These are phyloP conservation scores for Diarsia rubi DNA, from an alignment of 2,888 invertebrate species.

Conservation along the genomic window DNA sequence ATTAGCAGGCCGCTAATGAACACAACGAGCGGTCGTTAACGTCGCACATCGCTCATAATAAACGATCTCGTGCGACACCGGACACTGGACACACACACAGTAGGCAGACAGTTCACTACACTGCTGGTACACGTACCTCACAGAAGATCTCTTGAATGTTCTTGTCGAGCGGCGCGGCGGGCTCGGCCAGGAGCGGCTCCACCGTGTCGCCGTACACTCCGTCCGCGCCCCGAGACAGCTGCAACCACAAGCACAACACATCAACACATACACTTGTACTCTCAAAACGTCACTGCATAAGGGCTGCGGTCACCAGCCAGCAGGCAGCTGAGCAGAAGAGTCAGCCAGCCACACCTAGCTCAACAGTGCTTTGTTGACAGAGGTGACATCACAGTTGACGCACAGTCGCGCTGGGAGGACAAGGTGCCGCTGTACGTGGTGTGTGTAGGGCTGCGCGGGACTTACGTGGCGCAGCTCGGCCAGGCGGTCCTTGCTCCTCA, in stretches of 20 bases:
- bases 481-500: slow-evolving; percentile 86
- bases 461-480: slow-evolving; percentile 85
- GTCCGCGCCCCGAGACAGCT: slow-evolving; percentile 68
- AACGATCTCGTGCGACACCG: slow-evolving; percentile 16
- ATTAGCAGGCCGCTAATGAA: slow-evolving; percentile 60
- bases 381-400: slow-evolving; percentile 48
- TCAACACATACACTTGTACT: not conserved
- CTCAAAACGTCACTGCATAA: not conserved
- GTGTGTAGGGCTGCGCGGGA: slow-evolving; percentile 36
- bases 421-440: not conserved
- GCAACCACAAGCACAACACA: slow-evolving; percentile 45
- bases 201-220: slow-evolving; percentile 76
- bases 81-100: not conserved
- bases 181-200: slow-evolving; percentile 56
- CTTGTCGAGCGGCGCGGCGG: slow-evolving; percentile 45
- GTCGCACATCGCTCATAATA: slow-evolving; percentile 57
- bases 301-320: not conserved
- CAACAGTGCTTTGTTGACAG: slow-evolving; percentile 54
- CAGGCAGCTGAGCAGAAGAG: not conserved
- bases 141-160: slow-evolving; percentile 78
- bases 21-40: slow-evolving; percentile 62
- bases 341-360: slow-evolving; percentile 17
- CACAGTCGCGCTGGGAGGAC: slow-evolving; percentile 5
- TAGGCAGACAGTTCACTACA: not conserved
- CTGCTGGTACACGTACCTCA: slow-evolving; percentile 72